A percentile compares a stretch with the other conserved stretches of the same genome.
Evolutionary conservation across 2,888 invertebrate genomes (phyloP).

Genomic region (Cerastis rubricosa): DNA sequence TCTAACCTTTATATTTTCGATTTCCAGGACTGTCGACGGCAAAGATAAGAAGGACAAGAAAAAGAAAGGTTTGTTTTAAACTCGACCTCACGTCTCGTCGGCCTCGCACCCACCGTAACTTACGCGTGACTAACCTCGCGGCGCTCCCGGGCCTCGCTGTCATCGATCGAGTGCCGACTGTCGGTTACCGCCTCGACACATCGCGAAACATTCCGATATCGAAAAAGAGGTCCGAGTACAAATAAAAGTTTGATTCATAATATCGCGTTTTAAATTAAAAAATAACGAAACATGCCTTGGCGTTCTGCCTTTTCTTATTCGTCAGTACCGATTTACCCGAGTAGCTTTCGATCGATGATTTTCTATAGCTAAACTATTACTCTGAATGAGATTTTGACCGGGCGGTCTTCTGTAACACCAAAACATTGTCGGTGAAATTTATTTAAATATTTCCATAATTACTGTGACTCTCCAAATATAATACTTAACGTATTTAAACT

Average conservation of each 20-base stretch:
- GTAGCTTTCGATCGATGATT: conserved; percentile 67
- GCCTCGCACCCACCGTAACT: conserved; percentile 85
- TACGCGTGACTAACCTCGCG: conserved; percentile 83
- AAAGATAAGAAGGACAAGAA: conserved; percentile 97
- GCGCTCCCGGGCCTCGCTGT: conserved; percentile 63
- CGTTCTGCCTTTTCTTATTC: conserved; percentile 49
- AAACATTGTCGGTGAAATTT: conserved; percentile 60
- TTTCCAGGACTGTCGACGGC: conserved; percentile 95
- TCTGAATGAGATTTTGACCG: conserved; percentile 56
- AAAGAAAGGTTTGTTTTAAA: conserved; percentile 97
- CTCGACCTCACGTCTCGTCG: conserved; percentile 73
- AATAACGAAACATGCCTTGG: conserved; percentile 50
- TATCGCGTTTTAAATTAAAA: conserved; percentile 58
- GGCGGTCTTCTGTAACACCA: conserved; percentile 59
- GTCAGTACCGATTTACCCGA: conserved; percentile 53
- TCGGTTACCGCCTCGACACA: conserved; percentile 50
- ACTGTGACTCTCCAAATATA: conserved; percentile 62
- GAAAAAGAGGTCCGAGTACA: conserved; percentile 69
- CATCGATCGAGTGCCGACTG: conserved; percentile 67
- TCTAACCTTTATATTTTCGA: conserved; percentile 48
- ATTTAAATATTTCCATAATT: conserved; percentile 58
- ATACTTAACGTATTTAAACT: conserved; percentile 59
- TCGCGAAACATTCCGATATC: conserved; percentile 40
- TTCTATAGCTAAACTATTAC: conserved; percentile 55
- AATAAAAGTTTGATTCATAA: conserved; percentile 68